Base-by-base conservation (phyloP, 2,797 vertebrate genomes). In the Sylvia borin region DNA sequence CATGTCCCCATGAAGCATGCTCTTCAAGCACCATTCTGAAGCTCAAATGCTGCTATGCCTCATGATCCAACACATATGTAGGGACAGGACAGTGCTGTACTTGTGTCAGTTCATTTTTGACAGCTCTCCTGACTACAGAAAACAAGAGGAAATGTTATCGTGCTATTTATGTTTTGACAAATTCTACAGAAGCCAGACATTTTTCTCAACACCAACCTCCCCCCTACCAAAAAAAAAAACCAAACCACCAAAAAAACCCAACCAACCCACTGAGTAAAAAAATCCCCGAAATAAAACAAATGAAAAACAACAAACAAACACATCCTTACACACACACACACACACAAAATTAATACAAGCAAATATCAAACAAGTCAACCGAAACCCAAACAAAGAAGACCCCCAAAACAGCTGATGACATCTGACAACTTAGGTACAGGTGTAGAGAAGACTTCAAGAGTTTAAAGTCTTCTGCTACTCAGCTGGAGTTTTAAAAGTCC, bases 11-110 rank as follows among this genome's bases (percentile, higher is more conserved):
- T 91, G 90, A 92, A 93, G 67, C 70, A 29, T 54, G 47, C 40
- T 94, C 85, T 66, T 96, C 91, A 90, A 81, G 76, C 76, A 86
- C 76, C 43, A n/a, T 81, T 83, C 91, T 93, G 70, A 93, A 85
- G 54, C 71, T 85, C 58, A 68, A 93, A 94, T 85, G 75, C 58
- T 94, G 78, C 78, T 90, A 51, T 92, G 85, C 55, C 93, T 92
- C 87, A 72, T 91, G 89, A 81, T 88, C 85, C 73, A 92, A 90
- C 88, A 88, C 85, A 82, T 92, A 91, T 84, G 85, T 12, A 92
- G 43, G 58, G 40, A 91, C 43, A 91, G 96, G 88, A 75, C 61
- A 88, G 72, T 75, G 65, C 31, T 91, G 71, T 65, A 70, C 38
- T 92, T 50, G 32, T 92, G 70, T 92, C 92, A 75, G 70, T 79